Evolutionary conservation across 2,113 vertebrate genomes (phyloP), one percentile per base, ranked within the genome.

Genomic region (Lycocorax pyrrhopterus): DNA sequence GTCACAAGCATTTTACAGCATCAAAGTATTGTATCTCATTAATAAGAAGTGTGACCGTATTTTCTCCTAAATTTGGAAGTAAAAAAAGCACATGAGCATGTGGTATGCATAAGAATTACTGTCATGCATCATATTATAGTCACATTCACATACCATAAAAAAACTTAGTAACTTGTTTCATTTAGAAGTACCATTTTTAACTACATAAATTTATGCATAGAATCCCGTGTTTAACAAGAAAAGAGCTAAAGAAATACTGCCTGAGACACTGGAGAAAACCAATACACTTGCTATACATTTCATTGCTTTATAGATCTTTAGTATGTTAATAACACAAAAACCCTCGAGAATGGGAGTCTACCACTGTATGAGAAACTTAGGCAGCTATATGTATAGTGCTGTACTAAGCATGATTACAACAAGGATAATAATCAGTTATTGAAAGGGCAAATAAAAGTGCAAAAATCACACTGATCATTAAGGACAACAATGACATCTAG

Each of bases 401-500:
- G 46, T 22, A 75, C 7, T 60, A 87, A 92, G 32, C 44, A 51
- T 22, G 53, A 66, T 46, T 71, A 41, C 39, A 58, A 25, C 56
- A 81, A 71, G 53, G 26, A 29, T 30, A 69, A n/a, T 49, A 59
- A 88, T 30, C 5, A n/a, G 35, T 30, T 59, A 76, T 1, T 15
- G 11, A 23, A 75, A 51, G 35, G 73, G 35, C 6, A 75, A n/a
- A 39, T 4, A 5, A 15, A 59, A 39, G n/a, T n/a, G 41, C 21
- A 71, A 63, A 55, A 90, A 52, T 19, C 69, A 27, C 53, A 63
- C 27, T 17, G 88, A 4, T 93, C 35, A 90, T 89, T 94, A 95
- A 94, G 84, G 91, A 67, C 96, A 97, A 97, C 77, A 92, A 13
- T 97, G 98, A 98, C 98, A 98, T 96, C 98, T 98, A 97, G 98